Percentiles rank a stretch among this genome's conserved stretches.
Evolutionary conservation across 2,888 invertebrate species (phyloP).

Genomic region (Nomada goodeniana): DNA sequence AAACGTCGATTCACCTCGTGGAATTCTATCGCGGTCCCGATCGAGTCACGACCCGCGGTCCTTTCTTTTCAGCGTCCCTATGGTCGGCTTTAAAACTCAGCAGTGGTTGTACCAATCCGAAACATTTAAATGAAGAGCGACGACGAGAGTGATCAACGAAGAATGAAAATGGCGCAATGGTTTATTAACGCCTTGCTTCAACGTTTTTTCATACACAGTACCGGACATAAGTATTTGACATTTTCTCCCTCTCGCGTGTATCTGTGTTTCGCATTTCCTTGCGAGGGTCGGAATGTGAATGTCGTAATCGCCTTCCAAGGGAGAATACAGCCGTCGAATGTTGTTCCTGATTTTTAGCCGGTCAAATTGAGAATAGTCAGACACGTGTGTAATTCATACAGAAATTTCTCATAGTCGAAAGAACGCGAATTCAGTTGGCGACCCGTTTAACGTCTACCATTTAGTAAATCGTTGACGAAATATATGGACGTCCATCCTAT

Average conservation of each 20-base stretch:
- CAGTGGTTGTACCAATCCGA: slow-evolving; percentile 32
- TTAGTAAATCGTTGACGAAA: slow-evolving; percentile 22
- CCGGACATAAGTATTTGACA: too few relatives aligned
- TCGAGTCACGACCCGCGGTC: slow-evolving; percentile 38
- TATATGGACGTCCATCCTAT: not conserved
- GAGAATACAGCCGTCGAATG: too few relatives aligned
- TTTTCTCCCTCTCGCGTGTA: too few relatives aligned
- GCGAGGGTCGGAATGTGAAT: too few relatives aligned
- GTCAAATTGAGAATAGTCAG: too few relatives aligned
- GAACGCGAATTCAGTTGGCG: too few relatives aligned
- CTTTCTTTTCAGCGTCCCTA: slow-evolving; percentile 3
- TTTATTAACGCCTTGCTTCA: not conserved
- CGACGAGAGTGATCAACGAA: not conserved
- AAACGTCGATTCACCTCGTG: slow-evolving; percentile 41
- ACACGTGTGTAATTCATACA: too few relatives aligned
- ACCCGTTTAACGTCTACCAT: slow-evolving; percentile 12
- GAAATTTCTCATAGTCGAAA: too few relatives aligned
- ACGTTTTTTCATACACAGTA: too few relatives aligned
- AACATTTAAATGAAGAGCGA: slow-evolving; percentile 39
- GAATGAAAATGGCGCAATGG: not conserved
- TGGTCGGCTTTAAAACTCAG: slow-evolving; percentile 32
- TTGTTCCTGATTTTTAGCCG: too few relatives aligned
- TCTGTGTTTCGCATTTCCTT: too few relatives aligned
- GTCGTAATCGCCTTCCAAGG: too few relatives aligned
- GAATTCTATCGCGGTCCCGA: slow-evolving; percentile 46